Conservation (phyloP, 1,140 invertebrate species). For the Bombus fervidus region DNA sequence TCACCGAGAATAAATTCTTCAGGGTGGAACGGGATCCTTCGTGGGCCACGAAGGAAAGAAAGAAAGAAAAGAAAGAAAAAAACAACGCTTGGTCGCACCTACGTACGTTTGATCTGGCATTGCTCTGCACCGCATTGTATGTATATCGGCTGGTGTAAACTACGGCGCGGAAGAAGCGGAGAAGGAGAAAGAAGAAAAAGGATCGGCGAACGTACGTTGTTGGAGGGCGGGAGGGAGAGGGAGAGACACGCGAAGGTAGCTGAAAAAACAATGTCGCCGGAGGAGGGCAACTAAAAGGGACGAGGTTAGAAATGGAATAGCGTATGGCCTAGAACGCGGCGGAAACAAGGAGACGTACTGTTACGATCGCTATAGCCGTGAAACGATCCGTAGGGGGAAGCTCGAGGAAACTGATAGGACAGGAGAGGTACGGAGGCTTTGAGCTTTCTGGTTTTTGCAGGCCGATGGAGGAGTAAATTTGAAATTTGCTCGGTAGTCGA, state of each 20-base stretch:
- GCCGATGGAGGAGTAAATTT: slow-evolving; percentile 49
- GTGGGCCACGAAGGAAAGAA: background rate
- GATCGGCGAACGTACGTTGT: background rate
- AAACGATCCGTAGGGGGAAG: too few relatives aligned
- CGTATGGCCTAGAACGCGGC: background rate
- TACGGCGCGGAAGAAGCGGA: background rate
- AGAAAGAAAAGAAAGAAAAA: background rate
- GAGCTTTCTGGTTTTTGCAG: slow-evolving; percentile 13
- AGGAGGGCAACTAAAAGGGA: slow-evolving; percentile 2
- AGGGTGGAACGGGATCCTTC: slow-evolving; percentile 20
- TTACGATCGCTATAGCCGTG: background rate
- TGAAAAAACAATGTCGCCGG: slow-evolving; percentile 70
- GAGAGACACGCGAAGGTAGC: slow-evolving; percentile 21
- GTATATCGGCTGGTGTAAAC: slow-evolving; percentile 71
- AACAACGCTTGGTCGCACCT: slow-evolving; percentile 48
- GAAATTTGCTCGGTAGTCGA: slow-evolving; percentile 56
- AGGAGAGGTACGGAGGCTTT: background rate
- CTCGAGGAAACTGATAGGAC: too few relatives aligned
- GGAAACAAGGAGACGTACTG: background rate
- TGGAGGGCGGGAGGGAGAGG: too few relatives aligned
- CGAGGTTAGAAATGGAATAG: background rate
- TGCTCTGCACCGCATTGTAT: slow-evolving; percentile 75
- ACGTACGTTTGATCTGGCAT: slow-evolving; percentile 63
- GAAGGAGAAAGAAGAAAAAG: background rate
- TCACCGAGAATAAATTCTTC: slow-evolving; percentile 58